Conservation (phyloP, 2,113 vertebrate genomes). For the Orientallactaga bullata region DNA sequence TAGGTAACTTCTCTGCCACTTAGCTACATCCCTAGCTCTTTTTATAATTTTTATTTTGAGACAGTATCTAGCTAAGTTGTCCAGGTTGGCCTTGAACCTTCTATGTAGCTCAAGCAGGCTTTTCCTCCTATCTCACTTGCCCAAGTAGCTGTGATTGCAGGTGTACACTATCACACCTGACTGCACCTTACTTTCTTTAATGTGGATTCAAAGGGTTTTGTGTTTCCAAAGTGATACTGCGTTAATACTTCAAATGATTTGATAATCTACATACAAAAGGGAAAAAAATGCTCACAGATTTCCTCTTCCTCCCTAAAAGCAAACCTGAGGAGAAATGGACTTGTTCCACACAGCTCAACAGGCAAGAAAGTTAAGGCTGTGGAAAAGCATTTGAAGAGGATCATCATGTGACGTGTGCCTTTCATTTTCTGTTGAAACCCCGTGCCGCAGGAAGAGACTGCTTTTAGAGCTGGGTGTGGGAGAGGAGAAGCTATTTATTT, state of each 20-base stretch:
- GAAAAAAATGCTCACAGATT: not conserved
- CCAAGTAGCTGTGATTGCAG: not conserved
- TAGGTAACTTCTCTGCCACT: not conserved
- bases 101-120: too few relatives aligned
- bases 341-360: not conserved
- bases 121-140: not conserved
- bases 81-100: not conserved
- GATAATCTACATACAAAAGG: not conserved
- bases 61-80: not conserved
- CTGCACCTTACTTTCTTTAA: not conserved
- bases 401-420: not conserved
- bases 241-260: not conserved
- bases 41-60: not conserved
- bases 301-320: not conserved
- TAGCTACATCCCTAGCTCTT: not conserved
- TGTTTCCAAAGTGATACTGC: slow-evolving; percentile 2
- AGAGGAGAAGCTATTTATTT: slow-evolving; percentile 1
- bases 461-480: slow-evolving; percentile 37
- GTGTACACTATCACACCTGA: not conserved
- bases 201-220: slow-evolving; percentile 13
- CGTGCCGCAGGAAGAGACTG: slow-evolving; percentile 26
- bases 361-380: slow-evolving; percentile 9
- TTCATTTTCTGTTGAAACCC: slow-evolving; percentile 18
- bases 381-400: not conserved
- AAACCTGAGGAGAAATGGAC: not conserved